Percentiles rank a stretch among this genome's conserved stretches.
These are phyloP conservation scores for Oreonectes daqikongensis DNA, from an alignment of 2,797 vertebrate genomes.

Conservation along the genomic window DNA sequence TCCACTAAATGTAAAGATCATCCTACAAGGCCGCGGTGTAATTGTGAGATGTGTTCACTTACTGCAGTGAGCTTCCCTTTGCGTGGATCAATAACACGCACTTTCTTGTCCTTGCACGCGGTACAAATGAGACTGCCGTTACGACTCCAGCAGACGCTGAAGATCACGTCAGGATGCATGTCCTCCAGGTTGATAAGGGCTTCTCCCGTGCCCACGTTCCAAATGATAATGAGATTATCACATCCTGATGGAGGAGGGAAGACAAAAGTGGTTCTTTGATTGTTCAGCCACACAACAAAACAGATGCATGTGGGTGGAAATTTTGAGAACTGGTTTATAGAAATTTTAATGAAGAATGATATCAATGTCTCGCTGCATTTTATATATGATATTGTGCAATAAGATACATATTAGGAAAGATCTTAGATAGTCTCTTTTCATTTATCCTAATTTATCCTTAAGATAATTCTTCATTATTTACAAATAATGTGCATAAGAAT, in stretches of 20 bases:
- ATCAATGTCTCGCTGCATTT: not conserved
- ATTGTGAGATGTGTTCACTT: constrained; percentile 63
- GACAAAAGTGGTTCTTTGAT: not conserved
- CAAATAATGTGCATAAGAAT: too few relatives aligned
- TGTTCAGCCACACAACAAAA: constrained; percentile 5
- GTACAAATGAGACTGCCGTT: constrained; percentile 95
- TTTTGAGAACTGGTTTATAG: not conserved
- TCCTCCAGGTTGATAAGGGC: constrained; percentile 92
- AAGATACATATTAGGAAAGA: not conserved
- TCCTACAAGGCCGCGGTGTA: not conserved
- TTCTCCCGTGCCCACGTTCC: constrained; percentile 95
- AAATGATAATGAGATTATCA: constrained; percentile 92
- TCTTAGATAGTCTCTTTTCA: too few relatives aligned
- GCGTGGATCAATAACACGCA: constrained; percentile 93
- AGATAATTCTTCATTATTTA: too few relatives aligned
- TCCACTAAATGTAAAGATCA: not conserved
- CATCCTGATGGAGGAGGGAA: constrained; percentile 76
- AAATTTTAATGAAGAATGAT: not conserved
- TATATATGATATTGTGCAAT: not conserved
- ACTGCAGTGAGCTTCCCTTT: constrained; percentile 89
- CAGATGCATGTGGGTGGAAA: not conserved
- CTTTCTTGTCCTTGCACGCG: constrained; percentile 96
- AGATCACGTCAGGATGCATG: constrained; percentile 96
- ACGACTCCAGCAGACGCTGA: constrained; percentile 95
- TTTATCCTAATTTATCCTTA: too few relatives aligned